Evolutionary conservation across 2,797 vertebrate species (phyloP).

Genomic region (Meriones psammophilus): DNA sequence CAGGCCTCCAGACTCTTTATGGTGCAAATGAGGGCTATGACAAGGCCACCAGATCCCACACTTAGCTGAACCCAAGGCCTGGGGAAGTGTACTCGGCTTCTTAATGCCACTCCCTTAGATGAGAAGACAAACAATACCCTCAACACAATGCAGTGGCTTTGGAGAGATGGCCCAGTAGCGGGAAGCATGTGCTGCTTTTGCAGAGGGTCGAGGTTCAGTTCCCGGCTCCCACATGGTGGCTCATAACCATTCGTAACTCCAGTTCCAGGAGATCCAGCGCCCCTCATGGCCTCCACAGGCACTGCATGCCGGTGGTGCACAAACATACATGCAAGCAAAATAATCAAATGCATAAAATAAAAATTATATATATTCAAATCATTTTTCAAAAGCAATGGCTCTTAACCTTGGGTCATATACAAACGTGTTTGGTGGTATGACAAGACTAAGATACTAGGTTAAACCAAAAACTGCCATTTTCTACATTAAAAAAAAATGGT

Average conservation of each 20-base stretch:
- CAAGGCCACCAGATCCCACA: neutral
- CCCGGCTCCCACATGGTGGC: neutral
- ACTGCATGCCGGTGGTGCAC: neutral
- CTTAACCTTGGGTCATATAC: neutral
- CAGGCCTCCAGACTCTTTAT: neutral
- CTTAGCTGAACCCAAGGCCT: neutral
- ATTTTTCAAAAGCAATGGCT: neutral
- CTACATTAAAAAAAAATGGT: neutral
- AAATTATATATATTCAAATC: neutral
- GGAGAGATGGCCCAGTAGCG: neutral
- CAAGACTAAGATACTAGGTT: neutral
- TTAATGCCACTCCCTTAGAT: neutral
- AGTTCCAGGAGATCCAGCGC: neutral
- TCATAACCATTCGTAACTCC: neutral
- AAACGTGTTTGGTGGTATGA: neutral
- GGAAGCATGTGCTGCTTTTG: neutral
- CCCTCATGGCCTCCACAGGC: neutral
- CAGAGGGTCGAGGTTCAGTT: neutral
- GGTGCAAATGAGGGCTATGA: neutral
- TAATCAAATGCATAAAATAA: neutral
- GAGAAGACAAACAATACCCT: neutral
- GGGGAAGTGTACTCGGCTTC: neutral
- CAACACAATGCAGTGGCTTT: neutral
- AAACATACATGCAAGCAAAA: neutral
- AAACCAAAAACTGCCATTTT: neutral